Base-by-base conservation (phyloP, 2,113 vertebrate genomes). In the Canis aureus region DNA sequence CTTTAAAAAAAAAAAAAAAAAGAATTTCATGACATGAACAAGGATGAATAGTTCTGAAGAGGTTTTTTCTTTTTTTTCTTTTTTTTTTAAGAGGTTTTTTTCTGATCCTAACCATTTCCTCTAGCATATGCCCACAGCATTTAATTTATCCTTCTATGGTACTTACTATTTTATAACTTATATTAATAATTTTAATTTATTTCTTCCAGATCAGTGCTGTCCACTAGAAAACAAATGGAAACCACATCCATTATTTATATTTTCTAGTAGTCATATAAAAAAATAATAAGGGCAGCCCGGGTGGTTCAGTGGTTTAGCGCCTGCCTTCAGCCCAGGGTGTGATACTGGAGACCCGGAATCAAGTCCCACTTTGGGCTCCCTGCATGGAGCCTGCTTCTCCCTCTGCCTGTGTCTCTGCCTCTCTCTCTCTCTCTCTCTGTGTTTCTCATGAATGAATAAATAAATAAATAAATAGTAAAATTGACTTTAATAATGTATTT, bases 61-160 rank as follows among this genome's bases (percentile, higher is more conserved):
- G 22, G 38, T 38, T 38, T 38, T 38, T 38, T 38, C 35, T 38
- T 38, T 3, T 38, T 38, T 3, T 38, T 38, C 3, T 38, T 38
- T 38, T 38, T 35, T 35, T 35, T 38, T 38, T 38, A 38, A 38
- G 35, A 38, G 35, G 35, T 16, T 73, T 67, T 93, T 73, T 78
- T 88, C 62, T 78, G 43, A 71, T 92, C 12, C 15, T 95, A 89
- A 84, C 69, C 29, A 94, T 38, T 96, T 88, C 69, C 69, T 92
- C 67, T 79, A 84, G 19, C 9, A 11, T 51, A 78, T 62, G 23
- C 27, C 15, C 81, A 85, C 0, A 74, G 35, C 35, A 87, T 85
- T 78, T 79, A 84, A 79, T 89, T 73, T 81, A 80, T 23, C 38
- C 57, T 49, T 49, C 76, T 90, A 88, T 13, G 16, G 12, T 17